A percentile compares a stretch with the other conserved stretches of the same genome.
Evolutionary conservation across 23 tunicate genomes (phyloP).

Genomic region (Halocynthia aurantium): DNA sequence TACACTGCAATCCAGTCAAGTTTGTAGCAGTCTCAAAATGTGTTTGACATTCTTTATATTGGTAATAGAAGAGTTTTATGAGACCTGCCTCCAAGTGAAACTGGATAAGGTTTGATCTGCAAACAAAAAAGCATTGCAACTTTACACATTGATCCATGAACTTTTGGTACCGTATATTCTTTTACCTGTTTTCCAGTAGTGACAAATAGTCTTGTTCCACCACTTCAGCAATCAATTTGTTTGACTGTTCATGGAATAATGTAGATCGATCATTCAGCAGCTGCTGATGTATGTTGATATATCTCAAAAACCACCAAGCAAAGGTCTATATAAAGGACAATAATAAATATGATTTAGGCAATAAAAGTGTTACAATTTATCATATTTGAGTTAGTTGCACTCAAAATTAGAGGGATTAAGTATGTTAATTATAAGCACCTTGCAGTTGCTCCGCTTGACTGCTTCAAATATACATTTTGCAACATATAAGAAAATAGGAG

Average conservation of each 20-base stretch:
- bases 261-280: slow-evolving; percentile 11
- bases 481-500: slow-evolving; percentile 12
- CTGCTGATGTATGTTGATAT: slow-evolving; percentile 15
- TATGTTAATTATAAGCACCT: too few species aligned
- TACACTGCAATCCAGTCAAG: slow-evolving; percentile 37
- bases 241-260: not conserved
- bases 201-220: not conserved
- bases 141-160: not conserved
- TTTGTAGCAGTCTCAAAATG: slow-evolving; percentile 52
- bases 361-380: too few species aligned
- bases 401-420: not conserved
- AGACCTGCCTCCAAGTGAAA: slow-evolving; percentile 62
- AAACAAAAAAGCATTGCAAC: slow-evolving; percentile 8
- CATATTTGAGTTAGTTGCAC: too few species aligned
- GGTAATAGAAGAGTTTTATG: slow-evolving; percentile 48
- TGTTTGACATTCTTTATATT: slow-evolving; percentile 61
- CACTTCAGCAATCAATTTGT: not conserved
- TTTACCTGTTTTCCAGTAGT: not conserved
- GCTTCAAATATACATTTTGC: slow-evolving; percentile 13
- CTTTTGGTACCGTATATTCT: not conserved
- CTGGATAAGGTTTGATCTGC: slow-evolving; percentile 53
- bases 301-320: slow-evolving; percentile 18
- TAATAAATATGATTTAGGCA: too few species aligned
- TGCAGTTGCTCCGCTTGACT: too few species aligned
- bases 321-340: slow-evolving; percentile 4